Conservation (phyloP, 2,888 invertebrate species). For the Temnothorax unifasciatus region DNA sequence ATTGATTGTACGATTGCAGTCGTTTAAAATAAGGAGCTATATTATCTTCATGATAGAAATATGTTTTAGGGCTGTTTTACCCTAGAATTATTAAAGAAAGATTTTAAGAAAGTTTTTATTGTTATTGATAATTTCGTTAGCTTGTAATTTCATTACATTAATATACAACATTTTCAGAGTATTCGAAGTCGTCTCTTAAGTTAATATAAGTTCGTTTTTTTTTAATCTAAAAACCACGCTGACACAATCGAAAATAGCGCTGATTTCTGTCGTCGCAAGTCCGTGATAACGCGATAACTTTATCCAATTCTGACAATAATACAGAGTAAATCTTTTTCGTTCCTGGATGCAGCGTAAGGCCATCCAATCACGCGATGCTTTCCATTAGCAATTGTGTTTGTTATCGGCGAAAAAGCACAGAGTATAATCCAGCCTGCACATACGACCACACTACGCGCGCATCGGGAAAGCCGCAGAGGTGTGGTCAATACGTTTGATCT, state of each 20-base stretch:
- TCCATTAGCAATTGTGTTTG: constrained; percentile 48
- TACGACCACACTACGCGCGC: constrained; percentile 21
- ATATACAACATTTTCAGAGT: background rate
- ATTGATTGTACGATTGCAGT: background rate
- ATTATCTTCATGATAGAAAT: background rate
- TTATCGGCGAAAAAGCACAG: constrained; percentile 25
- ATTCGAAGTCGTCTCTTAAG: background rate
- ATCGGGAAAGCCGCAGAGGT: constrained; percentile 79
- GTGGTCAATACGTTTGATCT: constrained; percentile 83
- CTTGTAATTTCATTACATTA: background rate
- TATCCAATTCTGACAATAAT: background rate
- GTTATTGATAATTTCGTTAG: background rate
- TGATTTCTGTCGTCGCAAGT: no score
- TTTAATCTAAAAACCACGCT: background rate
- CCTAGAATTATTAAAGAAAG: background rate
- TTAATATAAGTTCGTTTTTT: background rate
- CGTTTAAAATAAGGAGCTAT: background rate
- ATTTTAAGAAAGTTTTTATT: background rate
- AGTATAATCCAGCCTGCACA: constrained; percentile 32
- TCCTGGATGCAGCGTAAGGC: constrained; percentile 1
- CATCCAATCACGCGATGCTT: constrained; percentile 41
- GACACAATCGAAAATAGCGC: background rate
- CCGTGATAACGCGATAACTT: background rate
- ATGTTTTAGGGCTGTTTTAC: background rate
- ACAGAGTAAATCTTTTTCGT: background rate